These are phyloP conservation scores for Porphyrio hochstetteri DNA, from an alignment of 2,113 vertebrate species.

Conservation along the genomic window DNA sequence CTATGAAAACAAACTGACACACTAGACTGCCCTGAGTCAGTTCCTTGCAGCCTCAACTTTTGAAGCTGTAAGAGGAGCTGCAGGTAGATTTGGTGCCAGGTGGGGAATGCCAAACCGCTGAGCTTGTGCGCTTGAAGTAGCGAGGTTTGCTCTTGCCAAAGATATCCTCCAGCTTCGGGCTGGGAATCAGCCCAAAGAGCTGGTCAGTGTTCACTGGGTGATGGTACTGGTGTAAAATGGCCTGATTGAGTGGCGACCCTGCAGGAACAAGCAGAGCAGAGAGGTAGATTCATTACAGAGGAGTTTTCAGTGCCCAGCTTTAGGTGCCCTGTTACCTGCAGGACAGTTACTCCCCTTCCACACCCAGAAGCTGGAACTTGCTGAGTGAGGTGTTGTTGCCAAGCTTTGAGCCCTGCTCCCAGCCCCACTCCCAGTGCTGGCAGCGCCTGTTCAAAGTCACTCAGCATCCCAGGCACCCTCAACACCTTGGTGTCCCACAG, in stretches of 20 bases:
- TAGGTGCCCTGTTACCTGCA: not conserved
- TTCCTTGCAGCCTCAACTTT: not conserved
- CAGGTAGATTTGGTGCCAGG: slow-evolving; percentile 45
- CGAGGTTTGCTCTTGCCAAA: slow-evolving; percentile 93
- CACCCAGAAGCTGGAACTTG: too few species aligned
- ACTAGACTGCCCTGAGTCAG: too few species aligned
- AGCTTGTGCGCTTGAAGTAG: slow-evolving; percentile 95
- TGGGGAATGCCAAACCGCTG: slow-evolving; percentile 90
- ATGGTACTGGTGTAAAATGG: slow-evolving; percentile 87
- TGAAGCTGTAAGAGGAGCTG: slow-evolving; percentile 42
- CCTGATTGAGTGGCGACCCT: slow-evolving; percentile 84
- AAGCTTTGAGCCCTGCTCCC: not conserved
- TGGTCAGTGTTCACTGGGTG: slow-evolving; percentile 76
- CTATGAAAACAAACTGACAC: not conserved
- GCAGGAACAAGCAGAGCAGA: not conserved
- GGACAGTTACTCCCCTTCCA: too few species aligned
- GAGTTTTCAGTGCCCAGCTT: too few species aligned
- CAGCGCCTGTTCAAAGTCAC: not conserved
- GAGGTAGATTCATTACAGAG: fast-evolving
- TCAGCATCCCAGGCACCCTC: too few species aligned
- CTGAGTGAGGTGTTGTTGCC: not conserved
- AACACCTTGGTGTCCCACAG: fast-evolving
- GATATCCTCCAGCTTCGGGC: slow-evolving; percentile 85
- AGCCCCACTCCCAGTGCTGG: too few species aligned
- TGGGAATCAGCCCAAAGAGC: slow-evolving; percentile 82